A percentile compares a stretch with the other conserved stretches of the same genome.
These are phyloP conservation scores for Apostichopus parvimensis DNA, from an alignment of 35 echinoderm and acorn worm species.

Conservation along the genomic window DNA sequence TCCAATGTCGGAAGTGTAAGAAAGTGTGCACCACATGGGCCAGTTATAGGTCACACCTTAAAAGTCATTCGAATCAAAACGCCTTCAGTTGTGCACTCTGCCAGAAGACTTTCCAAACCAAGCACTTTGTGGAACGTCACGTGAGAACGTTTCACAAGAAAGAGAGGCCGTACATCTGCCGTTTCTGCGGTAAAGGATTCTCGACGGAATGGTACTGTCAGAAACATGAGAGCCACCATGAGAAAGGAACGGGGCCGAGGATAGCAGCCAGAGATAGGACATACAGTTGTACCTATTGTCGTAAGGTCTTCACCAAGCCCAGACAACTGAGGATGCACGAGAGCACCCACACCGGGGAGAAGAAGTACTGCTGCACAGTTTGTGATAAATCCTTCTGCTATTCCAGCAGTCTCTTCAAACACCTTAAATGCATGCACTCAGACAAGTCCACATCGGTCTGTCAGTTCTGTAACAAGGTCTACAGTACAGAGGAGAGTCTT, in stretches of 20 bases:
- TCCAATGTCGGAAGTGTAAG: constrained; percentile 37
- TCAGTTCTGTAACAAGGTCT: constrained; percentile 56
- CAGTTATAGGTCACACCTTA: constrained; percentile 25
- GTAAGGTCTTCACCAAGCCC: constrained; percentile 24
- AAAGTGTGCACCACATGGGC: constrained; percentile 34
- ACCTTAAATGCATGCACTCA: constrained; percentile 38
- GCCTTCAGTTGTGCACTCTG: constrained; percentile 24
- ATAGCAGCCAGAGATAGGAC: constrained; percentile 42
- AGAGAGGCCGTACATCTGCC: constrained; percentile 50
- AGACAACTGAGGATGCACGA: constrained; percentile 44
- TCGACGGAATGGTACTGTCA: constrained; percentile 40
- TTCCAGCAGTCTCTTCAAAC: constrained; percentile 39
- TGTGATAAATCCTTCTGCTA: constrained; percentile 53
- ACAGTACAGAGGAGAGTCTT: constrained; percentile 37
- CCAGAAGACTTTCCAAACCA: constrained; percentile 29
- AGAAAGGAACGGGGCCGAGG: constrained; percentile 21
- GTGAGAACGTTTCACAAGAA: constrained; percentile 51
- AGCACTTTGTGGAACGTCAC: constrained; percentile 44
- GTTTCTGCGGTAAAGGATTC: constrained; percentile 66
- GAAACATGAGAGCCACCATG: background rate
- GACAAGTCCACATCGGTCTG: constrained; percentile 43
- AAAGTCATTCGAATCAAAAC: constrained; percentile 41
- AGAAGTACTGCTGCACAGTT: constrained; percentile 39
- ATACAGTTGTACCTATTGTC: constrained; percentile 53
- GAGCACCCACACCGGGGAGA: constrained; percentile 61